These are phyloP conservation scores for Heteropelma amictum DNA, from an alignment of 2,888 invertebrate genomes.

Conservation along the genomic window DNA sequence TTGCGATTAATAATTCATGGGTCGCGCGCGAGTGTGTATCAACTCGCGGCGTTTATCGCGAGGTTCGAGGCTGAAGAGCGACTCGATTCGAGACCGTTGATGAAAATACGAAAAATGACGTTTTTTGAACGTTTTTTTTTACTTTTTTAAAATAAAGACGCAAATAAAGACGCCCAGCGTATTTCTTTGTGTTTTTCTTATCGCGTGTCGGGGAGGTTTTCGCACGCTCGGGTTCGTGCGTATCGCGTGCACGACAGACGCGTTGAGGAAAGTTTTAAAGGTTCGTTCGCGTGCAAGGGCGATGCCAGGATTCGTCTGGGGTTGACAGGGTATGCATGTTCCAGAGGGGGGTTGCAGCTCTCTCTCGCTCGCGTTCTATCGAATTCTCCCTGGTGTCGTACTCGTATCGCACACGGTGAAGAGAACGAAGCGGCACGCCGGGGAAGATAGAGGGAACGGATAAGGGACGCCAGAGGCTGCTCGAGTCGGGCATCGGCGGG, in stretches of 20 bases:
- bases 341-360: background rate
- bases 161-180: too few species aligned
- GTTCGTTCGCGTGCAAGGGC: conserved; percentile 62
- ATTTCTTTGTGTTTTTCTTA: conserved; percentile 9
- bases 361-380: background rate
- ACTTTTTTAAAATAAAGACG: too few species aligned
- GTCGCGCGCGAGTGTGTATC: conserved; percentile 31
- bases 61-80: too few species aligned
- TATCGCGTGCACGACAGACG: conserved; percentile 42
- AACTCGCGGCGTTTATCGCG: too few species aligned
- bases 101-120: background rate
- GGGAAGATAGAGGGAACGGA: conserved; percentile 55
- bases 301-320: conserved; percentile 61
- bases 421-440: conserved; percentile 21
- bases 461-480: conserved; percentile 48
- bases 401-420: conserved; percentile 21
- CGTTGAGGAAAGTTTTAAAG: conserved; percentile 46
- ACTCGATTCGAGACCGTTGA: background rate
- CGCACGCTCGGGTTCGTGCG: conserved; percentile 28
- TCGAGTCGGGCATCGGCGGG: conserved; percentile 30
- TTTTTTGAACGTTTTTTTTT: background rate
- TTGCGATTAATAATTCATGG: conserved; percentile 67
- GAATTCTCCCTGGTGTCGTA: conserved; percentile 27
- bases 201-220: conserved; percentile 47
- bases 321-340: conserved; percentile 56